These are phyloP conservation scores for Pseudomyrmex concolor DNA, from an alignment of 1,140 invertebrate genomes.

Conservation along the genomic window DNA sequence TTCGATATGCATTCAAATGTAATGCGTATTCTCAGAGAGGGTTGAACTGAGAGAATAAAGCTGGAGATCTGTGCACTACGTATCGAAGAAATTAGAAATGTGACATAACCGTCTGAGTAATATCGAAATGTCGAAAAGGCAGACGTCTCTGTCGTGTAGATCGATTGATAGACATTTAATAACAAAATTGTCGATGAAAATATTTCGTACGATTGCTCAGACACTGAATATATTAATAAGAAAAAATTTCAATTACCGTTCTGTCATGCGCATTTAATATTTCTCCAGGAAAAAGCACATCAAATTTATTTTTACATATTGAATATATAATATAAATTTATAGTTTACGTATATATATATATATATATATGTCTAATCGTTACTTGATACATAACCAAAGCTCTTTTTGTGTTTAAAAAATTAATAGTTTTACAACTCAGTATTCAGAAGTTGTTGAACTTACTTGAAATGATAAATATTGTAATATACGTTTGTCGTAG, in stretches of 20 bases:
- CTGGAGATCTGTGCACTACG: neutral
- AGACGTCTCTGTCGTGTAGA: neutral
- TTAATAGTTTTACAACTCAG: neutral
- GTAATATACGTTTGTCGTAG: too few species aligned
- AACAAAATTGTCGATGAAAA: constrained; percentile 43
- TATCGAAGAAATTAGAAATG: constrained; percentile 30
- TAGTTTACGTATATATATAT: too few species aligned
- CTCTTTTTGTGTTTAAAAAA: neutral
- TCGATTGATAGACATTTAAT: constrained; percentile 34
- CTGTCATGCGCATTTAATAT: constrained; percentile 12
- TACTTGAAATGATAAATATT: too few species aligned
- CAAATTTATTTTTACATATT: too few species aligned
- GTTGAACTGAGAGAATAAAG: neutral
- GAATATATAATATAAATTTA: neutral
- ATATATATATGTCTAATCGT: neutral
- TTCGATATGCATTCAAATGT: neutral
- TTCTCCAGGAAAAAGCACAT: neutral
- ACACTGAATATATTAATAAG: constrained; percentile 33
- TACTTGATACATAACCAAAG: too few species aligned
- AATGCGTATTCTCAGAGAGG: neutral
- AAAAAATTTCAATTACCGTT: constrained; percentile 45
- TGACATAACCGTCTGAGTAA: constrained; percentile 6
- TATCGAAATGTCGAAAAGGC: constrained; percentile 12
- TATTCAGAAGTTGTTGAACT: too few species aligned
- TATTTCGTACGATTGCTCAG: constrained; percentile 28